Base-by-base conservation (phyloP, 2,888 invertebrate species). In the Reticulitermes lucifugus region DNA sequence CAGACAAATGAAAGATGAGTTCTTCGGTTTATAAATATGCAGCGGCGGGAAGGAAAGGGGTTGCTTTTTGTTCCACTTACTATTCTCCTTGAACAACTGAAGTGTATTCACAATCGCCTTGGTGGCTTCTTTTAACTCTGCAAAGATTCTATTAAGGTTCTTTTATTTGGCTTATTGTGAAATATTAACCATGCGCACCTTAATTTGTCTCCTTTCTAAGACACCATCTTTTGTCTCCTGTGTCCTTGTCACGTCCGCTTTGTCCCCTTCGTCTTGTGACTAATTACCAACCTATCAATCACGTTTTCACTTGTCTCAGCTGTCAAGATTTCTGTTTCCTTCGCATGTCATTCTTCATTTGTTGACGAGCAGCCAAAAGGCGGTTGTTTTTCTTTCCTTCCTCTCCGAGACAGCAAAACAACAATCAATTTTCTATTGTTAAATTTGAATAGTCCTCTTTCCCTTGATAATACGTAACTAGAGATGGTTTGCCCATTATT, bases 231-330 rank as follows among this genome's bases (percentile, higher is more conserved):
- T 77, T 77, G 77, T 77, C 77, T 77, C 77, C 77, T 5, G 77
- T 51, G 77, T 77, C 77, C 77, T 77, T 77, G 77, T 41, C 43
- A 77, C 21, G 14, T n/a, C 14, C 10, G 77, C 46, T 77, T 77
- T 77, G 77, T 71, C 80, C 70, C 43, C 71, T 70, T 70, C 71
- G 35, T 73, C 79, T 83, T 29, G 65, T 85, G 83, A 85, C 83
- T 83, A 85, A 83, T 85, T 85, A 79, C 83, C 77, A 73, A 46
- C 46, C 83, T 75, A 85, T 85, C 85, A 85, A 82, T 85, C 46
- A 77, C 77, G n/a, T 77, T 77, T 77, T 77, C 77, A 46, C 77
- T 77, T 77, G 77, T 77, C 77, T 46, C 9, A 46, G 46, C 77
- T 77, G 77, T 77, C 77, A 77, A 35, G 12, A 41, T 46, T 41